phyloP scores from a whole-genome alignment of 1,140 invertebrate species.

The Dendroctonus ponderosae region DNA sequence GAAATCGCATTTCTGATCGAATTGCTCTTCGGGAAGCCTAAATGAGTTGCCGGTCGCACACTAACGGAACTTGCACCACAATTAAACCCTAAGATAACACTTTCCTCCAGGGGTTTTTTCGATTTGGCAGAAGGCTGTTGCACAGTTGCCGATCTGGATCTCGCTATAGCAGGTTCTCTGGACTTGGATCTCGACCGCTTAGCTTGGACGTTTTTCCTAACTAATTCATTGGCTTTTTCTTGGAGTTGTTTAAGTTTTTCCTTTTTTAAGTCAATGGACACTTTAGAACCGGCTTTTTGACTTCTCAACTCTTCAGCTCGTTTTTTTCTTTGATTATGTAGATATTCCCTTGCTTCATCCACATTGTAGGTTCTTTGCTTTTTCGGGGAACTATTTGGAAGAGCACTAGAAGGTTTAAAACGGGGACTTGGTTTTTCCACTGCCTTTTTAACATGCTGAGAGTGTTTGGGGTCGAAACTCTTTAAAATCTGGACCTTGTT shows the following conservation, averaged over 20 bases:
- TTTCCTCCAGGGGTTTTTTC: neutral
- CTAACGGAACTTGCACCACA: neutral
- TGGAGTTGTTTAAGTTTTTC: slow-evolving; percentile 47
- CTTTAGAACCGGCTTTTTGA: slow-evolving; percentile 33
- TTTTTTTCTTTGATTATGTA: slow-evolving; percentile 46
- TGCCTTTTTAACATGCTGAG: slow-evolving; percentile 20
- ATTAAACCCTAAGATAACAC: neutral
- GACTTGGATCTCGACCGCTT: slow-evolving; percentile 40
- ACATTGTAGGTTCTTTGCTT: slow-evolving; percentile 42
- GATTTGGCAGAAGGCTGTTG: neutral
- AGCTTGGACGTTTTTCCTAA: slow-evolving; percentile 41
- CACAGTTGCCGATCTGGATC: slow-evolving; percentile 7
- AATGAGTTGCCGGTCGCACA: neutral
- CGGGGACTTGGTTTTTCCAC: neutral
- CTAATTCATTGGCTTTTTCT: slow-evolving; percentile 43
- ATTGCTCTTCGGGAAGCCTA: neutral
- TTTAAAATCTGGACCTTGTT: slow-evolving; percentile 35
- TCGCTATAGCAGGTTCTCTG: slow-evolving; percentile 13
- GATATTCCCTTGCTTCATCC: slow-evolving; percentile 43
- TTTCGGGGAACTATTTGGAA: neutral
- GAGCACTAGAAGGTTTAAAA: neutral
- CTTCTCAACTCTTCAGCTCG: slow-evolving; percentile 36
- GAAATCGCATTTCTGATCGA: neutral
- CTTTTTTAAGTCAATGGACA: slow-evolving; percentile 39
- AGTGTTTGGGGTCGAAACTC: slow-evolving; percentile 32